A percentile compares a stretch with the other conserved stretches of the same genome.
Conservation (phyloP, 2,113 vertebrate species). For the Amazona vittata region DNA sequence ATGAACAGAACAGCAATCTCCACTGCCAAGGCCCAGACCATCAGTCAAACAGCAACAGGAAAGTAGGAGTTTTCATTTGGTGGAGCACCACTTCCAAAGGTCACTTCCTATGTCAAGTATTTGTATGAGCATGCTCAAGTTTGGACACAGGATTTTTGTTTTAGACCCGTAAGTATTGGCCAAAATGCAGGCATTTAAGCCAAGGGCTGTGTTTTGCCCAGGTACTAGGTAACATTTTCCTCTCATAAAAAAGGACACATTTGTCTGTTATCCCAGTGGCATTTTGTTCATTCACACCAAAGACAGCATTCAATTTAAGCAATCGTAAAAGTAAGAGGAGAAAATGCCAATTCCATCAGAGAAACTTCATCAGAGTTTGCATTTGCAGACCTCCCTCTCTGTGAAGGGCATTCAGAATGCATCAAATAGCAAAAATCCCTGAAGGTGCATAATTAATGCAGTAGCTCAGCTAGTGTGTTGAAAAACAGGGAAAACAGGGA, state of each 20-base stretch:
- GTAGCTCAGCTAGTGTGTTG: background rate
- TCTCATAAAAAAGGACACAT: background rate
- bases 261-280: background rate
- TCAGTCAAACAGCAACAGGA: background rate
- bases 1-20: background rate
- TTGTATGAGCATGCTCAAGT: background rate
- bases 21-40: background rate
- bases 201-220: background rate
- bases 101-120: background rate
- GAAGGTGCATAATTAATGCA: background rate
- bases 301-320: background rate
- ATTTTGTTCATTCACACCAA: background rate
- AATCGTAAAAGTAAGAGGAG: background rate
- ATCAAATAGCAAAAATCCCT: background rate
- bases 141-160: background rate
- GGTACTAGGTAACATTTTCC: background rate
- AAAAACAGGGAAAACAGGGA: background rate
- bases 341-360: background rate
- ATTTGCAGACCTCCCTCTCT: background rate
- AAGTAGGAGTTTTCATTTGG: background rate
- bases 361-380: background rate
- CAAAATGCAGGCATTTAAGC: background rate
- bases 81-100: background rate
- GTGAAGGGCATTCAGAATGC: background rate
- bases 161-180: rapidly evolving